Percentiles rank a stretch among this genome's conserved stretches.
Evolutionary conservation across 2,797 vertebrate genomes (phyloP).

Genomic region (Cephalopachus bancanus): DNA sequence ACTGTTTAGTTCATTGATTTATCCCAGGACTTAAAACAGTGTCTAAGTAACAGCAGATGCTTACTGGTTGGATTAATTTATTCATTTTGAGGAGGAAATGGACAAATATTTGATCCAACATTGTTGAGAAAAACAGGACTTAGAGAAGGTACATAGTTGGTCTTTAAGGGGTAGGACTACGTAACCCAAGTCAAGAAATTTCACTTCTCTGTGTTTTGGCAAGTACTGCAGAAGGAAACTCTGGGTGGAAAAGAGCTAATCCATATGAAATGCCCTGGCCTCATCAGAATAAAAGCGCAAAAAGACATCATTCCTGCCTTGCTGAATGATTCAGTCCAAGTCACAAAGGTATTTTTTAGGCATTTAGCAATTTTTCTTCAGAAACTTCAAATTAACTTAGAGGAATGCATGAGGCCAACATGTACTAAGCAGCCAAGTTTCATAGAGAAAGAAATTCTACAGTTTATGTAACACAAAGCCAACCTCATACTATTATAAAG

Average conservation of each 20-base stretch:
- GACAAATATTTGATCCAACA: neutral
- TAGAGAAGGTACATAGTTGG: neutral
- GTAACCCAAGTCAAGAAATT: neutral
- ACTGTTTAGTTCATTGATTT: neutral
- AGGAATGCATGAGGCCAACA: neutral
- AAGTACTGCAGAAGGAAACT: neutral
- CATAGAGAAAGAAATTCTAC: neutral
- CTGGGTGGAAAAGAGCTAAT: neutral
- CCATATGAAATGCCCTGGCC: neutral
- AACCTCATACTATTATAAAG: neutral
- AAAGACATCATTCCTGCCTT: neutral
- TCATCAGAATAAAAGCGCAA: neutral
- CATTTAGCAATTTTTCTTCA: conserved; percentile 15
- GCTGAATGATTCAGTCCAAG: neutral
- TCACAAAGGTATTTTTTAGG: conserved; percentile 42
- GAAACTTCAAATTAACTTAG: conserved; percentile 56
- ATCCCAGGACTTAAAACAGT: neutral
- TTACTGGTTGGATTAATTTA: neutral
- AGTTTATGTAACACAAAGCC: neutral
- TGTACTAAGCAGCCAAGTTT: neutral
- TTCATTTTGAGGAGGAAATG: neutral
- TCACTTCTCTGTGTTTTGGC: neutral
- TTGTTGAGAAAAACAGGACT: neutral
- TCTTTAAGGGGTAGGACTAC: neutral
- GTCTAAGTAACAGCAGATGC: neutral